Evolutionary conservation across 2,888 invertebrate species (phyloP).

Genomic region (Laspeyria flexula): DNA sequence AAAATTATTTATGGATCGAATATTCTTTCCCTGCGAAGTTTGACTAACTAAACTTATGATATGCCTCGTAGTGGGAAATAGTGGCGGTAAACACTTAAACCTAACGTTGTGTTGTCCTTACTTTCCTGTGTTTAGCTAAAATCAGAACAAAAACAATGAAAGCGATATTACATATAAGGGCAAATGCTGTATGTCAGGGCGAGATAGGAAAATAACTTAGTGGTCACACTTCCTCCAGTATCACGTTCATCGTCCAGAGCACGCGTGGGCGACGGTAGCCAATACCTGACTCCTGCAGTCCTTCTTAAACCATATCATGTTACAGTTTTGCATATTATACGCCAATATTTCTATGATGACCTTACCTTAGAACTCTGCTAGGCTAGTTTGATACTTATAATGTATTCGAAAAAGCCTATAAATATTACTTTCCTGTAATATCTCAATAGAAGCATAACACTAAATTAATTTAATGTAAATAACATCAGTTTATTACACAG

Average conservation of each 20-base stretch:
- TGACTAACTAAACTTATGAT: too few species aligned
- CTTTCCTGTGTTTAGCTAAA: not conserved
- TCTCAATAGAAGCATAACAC: conserved; percentile 3
- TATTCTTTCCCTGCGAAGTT: too few species aligned
- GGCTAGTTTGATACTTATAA: not conserved
- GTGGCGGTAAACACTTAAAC: too few species aligned
- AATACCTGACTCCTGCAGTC: conserved; percentile 15
- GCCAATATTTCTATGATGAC: not conserved
- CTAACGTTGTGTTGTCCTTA: too few species aligned
- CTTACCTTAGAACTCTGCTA: not conserved
- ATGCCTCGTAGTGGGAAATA: too few species aligned
- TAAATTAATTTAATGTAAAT: conserved; percentile 9
- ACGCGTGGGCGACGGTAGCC: conserved; percentile 43
- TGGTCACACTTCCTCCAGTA: conserved; percentile 19
- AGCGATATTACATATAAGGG: conserved; percentile 52
- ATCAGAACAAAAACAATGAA: too few species aligned
- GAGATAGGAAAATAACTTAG: conserved; percentile 43
- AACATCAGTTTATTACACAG: conserved; percentile 10
- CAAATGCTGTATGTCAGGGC: conserved; percentile 44
- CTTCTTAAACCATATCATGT: conserved; percentile 26
- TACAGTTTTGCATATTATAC: conserved; percentile 31
- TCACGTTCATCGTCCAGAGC: conserved; percentile 24
- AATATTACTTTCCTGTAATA: not conserved
- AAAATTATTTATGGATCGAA: too few species aligned
- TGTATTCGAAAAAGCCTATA: not conserved